Conservation (phyloP, 2,888 invertebrate species). For the Linyphia triangularis region DNA sequence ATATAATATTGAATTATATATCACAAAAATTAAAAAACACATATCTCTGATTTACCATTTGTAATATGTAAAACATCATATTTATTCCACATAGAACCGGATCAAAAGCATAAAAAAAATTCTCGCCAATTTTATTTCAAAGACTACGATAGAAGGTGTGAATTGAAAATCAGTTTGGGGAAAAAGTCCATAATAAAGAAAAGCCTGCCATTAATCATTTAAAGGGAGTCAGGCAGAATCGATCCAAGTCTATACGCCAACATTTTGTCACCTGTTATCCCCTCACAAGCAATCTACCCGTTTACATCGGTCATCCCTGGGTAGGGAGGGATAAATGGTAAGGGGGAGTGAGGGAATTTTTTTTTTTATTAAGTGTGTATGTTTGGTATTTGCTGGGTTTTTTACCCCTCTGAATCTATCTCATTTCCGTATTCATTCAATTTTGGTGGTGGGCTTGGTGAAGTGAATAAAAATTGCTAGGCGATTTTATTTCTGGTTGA, state of each 20-base stretch:
- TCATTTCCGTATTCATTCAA: constrained; percentile 8
- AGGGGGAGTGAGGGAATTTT: background rate
- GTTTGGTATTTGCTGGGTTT: background rate
- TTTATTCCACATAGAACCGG: too few species aligned
- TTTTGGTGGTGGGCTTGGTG: background rate
- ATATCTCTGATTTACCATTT: too few species aligned
- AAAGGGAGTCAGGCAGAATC: background rate
- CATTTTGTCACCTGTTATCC: constrained; percentile 67
- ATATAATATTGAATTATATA: too few species aligned
- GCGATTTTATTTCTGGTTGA: background rate
- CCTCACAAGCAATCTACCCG: constrained; percentile 34
- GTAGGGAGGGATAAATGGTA: background rate
- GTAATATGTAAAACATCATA: too few species aligned
- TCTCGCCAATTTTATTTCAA: too few species aligned
- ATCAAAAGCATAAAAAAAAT: too few species aligned
- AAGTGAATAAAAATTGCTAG: background rate
- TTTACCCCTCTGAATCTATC: background rate
- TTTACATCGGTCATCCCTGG: constrained; percentile 60
- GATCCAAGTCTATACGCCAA: background rate
- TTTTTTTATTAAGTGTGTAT: background rate
- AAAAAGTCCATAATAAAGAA: constrained; percentile 44
- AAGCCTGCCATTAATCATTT: constrained; percentile 43
- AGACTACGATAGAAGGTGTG: constrained; percentile 12
- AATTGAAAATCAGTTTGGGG: constrained; percentile 61
- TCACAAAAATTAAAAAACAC: too few species aligned